Evolutionary conservation across 2,113 vertebrate species (phyloP).

Genomic region (Piaya cayana): DNA sequence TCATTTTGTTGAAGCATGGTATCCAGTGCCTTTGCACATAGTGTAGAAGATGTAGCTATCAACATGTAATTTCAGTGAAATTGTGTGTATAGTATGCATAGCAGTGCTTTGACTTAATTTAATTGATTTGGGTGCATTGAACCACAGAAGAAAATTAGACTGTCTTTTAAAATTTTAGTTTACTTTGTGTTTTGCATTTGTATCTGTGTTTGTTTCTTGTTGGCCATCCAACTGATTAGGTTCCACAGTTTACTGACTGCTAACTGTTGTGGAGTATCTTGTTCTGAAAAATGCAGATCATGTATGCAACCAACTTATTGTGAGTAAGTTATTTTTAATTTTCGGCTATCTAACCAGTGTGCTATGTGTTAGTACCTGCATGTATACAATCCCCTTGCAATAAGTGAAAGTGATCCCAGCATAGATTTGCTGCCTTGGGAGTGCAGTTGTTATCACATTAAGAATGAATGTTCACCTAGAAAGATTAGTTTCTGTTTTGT

Average conservation of each 20-base stretch:
- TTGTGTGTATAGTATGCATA: slow-evolving; percentile 74
- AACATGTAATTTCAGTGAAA: slow-evolving; percentile 83
- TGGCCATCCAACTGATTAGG: slow-evolving; percentile 20
- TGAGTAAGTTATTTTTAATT: slow-evolving; percentile 81
- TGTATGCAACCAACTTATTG: slow-evolving; percentile 78
- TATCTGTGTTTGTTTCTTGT: not conserved
- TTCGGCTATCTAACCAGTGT: slow-evolving; percentile 21
- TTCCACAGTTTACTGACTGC: slow-evolving; percentile 67
- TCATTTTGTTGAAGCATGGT: slow-evolving; percentile 87
- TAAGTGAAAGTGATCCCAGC: slow-evolving; percentile 1
- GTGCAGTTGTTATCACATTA: not conserved
- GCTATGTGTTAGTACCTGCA: slow-evolving; percentile 8
- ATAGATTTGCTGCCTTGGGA: not conserved
- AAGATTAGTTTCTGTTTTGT: not conserved
- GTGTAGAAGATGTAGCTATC: slow-evolving; percentile 90
- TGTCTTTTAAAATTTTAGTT: slow-evolving; percentile 61
- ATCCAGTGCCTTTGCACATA: slow-evolving; percentile 92
- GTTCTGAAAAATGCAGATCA: slow-evolving; percentile 74
- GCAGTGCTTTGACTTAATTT: slow-evolving; percentile 79
- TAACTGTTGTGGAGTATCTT: slow-evolving; percentile 65
- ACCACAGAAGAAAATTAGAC: slow-evolving; percentile 72
- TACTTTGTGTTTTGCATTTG: slow-evolving; percentile 52
- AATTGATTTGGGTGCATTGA: slow-evolving; percentile 66
- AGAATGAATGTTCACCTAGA: slow-evolving; percentile 28
- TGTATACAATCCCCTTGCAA: slow-evolving; percentile 15